Percentiles rank a stretch among this genome's conserved stretches.
phyloP scores from a whole-genome alignment of 2,888 invertebrate species.

The Pilophorus perplexus region DNA sequence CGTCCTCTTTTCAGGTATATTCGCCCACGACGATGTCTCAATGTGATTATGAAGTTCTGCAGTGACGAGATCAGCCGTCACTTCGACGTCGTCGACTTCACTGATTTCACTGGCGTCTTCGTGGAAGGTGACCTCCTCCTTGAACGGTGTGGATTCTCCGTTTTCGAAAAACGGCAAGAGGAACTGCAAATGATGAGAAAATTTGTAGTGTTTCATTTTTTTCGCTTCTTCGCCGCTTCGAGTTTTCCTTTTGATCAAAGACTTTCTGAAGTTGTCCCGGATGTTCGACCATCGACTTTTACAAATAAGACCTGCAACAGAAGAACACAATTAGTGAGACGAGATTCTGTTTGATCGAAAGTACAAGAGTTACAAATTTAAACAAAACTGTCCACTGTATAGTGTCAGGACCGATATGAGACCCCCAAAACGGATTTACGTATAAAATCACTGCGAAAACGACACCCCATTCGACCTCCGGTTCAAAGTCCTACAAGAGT shows the following conservation, averaged over 20 bases:
- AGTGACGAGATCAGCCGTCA: neutral
- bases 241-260: neutral
- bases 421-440: too few species aligned
- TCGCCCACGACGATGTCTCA: neutral
- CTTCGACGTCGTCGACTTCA: neutral
- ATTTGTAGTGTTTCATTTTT: constrained; percentile 9
- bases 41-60: neutral
- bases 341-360: too few species aligned
- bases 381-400: too few species aligned
- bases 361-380: too few species aligned
- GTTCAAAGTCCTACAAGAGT: too few species aligned
- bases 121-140: neutral
- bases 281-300: constrained; percentile 9
- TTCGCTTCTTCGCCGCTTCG: neutral
- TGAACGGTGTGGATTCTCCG: neutral
- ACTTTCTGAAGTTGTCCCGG: constrained; percentile 17
- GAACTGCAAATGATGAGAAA: constrained; percentile 6
- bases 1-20: neutral
- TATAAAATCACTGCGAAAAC: too few species aligned
- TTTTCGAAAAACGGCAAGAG: neutral
- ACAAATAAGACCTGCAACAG: too few species aligned
- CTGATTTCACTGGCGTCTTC: neutral
- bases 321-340: neutral
- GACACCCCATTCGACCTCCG: too few species aligned
- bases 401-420: too few species aligned